These are phyloP conservation scores for Chaetura pelagica DNA, from an alignment of 2,113 vertebrate species.

Conservation along the genomic window DNA sequence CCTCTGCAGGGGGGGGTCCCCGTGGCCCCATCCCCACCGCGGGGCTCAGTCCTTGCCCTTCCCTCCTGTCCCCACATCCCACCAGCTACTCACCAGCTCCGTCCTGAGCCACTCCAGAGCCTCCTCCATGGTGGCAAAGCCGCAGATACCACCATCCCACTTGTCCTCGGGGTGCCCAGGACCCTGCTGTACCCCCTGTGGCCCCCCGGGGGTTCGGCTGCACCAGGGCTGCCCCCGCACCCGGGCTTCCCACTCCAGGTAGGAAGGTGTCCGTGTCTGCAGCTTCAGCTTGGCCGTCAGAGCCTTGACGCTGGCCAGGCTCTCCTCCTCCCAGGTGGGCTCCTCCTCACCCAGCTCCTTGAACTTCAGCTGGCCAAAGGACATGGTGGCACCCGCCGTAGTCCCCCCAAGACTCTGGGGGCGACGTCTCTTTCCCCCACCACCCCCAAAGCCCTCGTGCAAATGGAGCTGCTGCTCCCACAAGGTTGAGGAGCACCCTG, in stretches of 20 bases:
- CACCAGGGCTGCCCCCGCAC: constrained; percentile 83
- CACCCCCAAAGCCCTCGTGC: accelerated
- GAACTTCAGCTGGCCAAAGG: constrained; percentile 76
- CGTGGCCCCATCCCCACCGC: accelerated
- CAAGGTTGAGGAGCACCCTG: accelerated
- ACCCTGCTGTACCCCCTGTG: constrained; percentile 49
- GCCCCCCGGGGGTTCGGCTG: neutral
- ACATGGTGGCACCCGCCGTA: neutral
- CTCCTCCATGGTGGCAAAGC: constrained; percentile 85
- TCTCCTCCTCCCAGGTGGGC: constrained; percentile 76
- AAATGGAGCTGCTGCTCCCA: accelerated
- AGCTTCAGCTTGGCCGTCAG: constrained; percentile 90
- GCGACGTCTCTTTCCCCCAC: accelerated
- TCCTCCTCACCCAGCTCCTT: constrained; percentile 82
- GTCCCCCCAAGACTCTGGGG: accelerated
- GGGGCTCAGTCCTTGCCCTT: neutral
- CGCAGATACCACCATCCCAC: constrained; percentile 71
- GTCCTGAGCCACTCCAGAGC: constrained; percentile 89
- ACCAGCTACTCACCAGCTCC: constrained; percentile 85
- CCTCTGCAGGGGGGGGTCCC: neutral
- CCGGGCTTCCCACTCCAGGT: constrained; percentile 90
- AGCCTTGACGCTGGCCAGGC: constrained; percentile 88
- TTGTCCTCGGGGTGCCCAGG: accelerated
- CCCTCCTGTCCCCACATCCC: neutral
- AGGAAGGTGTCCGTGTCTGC: constrained; percentile 90